Evolutionary conservation across 1,140 invertebrate genomes (phyloP).

Genomic region (Ridgeia piscesae): DNA sequence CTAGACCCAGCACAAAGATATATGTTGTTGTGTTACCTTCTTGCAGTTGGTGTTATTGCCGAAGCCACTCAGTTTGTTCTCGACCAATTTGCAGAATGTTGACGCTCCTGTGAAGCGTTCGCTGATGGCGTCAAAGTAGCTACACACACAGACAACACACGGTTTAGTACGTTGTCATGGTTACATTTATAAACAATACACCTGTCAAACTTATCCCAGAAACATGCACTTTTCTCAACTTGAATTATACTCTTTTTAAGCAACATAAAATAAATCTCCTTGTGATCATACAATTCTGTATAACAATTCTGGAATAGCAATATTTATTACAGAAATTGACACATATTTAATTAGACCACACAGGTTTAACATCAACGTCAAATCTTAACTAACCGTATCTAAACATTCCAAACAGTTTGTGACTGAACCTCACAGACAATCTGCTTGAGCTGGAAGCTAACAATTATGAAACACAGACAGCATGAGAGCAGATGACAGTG

Average conservation of each 20-base stretch:
- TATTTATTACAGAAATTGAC: not conserved
- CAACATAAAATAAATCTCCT: not conserved
- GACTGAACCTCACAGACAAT: not conserved
- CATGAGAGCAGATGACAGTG: no score
- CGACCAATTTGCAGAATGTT: slow-evolving; percentile 14
- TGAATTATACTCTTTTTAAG: not conserved
- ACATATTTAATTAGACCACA: not conserved
- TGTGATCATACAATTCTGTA: not conserved
- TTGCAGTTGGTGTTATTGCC: not conserved
- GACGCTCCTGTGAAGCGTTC: slow-evolving; percentile 42
- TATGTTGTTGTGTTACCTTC: not conserved
- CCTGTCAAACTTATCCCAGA: not conserved
- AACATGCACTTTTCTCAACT: not conserved
- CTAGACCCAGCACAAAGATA: no score
- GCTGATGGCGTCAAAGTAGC: slow-evolving; percentile 51
- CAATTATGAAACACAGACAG: no score
- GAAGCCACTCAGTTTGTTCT: not conserved
- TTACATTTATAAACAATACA: not conserved
- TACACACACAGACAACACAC: slow-evolving; percentile 32
- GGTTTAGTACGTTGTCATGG: not conserved
- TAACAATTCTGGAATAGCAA: slow-evolving; percentile 11
- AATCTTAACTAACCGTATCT: not conserved
- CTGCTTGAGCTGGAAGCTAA: not conserved
- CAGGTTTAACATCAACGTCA: not conserved
- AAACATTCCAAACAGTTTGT: not conserved